Evolutionary conservation across 2,113 vertebrate genomes (phyloP).

Genomic region (Poecilia latipinna): DNA sequence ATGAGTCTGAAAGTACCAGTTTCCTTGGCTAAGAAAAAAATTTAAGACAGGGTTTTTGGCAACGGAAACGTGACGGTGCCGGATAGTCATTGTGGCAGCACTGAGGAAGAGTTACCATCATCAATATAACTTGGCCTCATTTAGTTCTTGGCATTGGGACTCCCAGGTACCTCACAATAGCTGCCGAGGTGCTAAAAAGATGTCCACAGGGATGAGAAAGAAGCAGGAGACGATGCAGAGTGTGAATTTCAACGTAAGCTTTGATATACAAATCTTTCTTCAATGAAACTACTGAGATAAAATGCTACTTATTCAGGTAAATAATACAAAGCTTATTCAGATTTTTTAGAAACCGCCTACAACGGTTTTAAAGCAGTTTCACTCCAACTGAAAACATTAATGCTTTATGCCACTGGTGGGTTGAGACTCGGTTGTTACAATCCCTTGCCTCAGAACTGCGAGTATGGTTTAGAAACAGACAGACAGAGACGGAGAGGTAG

Average conservation of each 20-base stretch:
- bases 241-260: slow-evolving; percentile 54
- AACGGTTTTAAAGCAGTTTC: slow-evolving; percentile 62
- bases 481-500: slow-evolving; percentile 92
- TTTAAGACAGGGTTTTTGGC: slow-evolving; percentile 69
- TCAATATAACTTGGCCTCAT: slow-evolving; percentile 65
- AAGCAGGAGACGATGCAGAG: slow-evolving; percentile 55
- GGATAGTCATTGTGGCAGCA: slow-evolving; percentile 49
- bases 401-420: slow-evolving; percentile 76
- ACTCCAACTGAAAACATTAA: slow-evolving; percentile 69
- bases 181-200: slow-evolving; percentile 75
- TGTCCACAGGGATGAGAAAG: slow-evolving; percentile 67
- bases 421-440: slow-evolving; percentile 68
- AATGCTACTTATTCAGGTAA: slow-evolving; percentile 80
- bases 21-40: slow-evolving; percentile 72
- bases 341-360: slow-evolving; percentile 76
- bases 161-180: slow-evolving; percentile 75
- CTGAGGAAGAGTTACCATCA: slow-evolving; percentile 60
- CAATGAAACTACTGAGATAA: slow-evolving; percentile 58
- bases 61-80: slow-evolving; percentile 57
- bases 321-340: slow-evolving; percentile 88
- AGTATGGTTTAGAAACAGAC: slow-evolving; percentile 72
- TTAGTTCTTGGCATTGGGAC: slow-evolving; percentile 73
- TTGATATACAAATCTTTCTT: slow-evolving; percentile 60
- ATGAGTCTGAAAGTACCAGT: slow-evolving; percentile 63
- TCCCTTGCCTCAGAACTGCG: slow-evolving; percentile 85